These are phyloP conservation scores for Calyptommatus sinebrachiatus DNA, from an alignment of 2,113 vertebrate species.

Conservation along the genomic window DNA sequence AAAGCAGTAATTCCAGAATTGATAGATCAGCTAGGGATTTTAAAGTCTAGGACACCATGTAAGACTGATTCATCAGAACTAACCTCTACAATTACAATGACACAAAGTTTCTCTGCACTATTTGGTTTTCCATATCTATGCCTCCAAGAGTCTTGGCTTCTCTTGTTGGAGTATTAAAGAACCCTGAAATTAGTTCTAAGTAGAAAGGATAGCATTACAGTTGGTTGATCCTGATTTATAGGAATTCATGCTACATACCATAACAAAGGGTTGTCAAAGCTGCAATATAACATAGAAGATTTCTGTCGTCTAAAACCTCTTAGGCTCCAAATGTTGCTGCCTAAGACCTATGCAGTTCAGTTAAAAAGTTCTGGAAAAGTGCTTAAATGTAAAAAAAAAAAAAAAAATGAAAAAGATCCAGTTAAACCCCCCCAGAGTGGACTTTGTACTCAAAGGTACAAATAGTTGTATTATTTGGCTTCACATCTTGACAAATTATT, in stretches of 20 bases:
- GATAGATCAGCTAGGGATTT: neutral
- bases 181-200: neutral
- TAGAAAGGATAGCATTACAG: neutral
- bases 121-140: neutral
- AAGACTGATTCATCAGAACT: neutral
- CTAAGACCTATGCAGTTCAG: neutral
- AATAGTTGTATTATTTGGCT: neutral
- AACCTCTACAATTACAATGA: neutral
- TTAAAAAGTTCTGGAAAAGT: neutral
- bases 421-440: too few species aligned
- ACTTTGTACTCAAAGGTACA: neutral
- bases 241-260: neutral
- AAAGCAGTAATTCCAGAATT: neutral
- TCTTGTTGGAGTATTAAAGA: neutral
- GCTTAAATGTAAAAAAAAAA: neutral
- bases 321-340: neutral
- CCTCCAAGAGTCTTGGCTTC: neutral
- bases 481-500: conserved; percentile 39
- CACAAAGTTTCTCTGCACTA: neutral
- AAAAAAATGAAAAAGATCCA: neutral
- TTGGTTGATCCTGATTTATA: neutral
- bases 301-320: neutral
- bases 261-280: neutral
- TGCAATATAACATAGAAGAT: neutral
- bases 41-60: neutral